These are phyloP conservation scores for Xiphias gladius DNA, from an alignment of 2,113 vertebrate genomes.

Conservation along the genomic window DNA sequence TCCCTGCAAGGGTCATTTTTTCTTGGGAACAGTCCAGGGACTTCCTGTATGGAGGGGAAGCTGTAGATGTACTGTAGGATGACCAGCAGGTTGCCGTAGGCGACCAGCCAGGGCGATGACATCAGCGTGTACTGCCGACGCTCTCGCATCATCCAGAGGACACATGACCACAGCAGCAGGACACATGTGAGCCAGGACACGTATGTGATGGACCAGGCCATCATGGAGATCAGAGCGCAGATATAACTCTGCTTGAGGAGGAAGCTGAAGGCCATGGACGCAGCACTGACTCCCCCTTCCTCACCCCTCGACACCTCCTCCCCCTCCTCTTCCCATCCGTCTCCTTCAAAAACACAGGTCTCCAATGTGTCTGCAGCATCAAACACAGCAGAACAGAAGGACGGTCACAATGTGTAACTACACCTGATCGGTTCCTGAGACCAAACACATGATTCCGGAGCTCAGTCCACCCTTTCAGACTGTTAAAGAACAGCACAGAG, in stretches of 20 bases:
- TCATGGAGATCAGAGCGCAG: constrained; percentile 86
- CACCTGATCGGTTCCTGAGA: background rate
- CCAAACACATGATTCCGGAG: too few relatives aligned
- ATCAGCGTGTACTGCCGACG: constrained; percentile 93
- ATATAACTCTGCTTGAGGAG: constrained; percentile 98
- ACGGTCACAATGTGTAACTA: background rate
- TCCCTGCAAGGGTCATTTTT: constrained; percentile 87
- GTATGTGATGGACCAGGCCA: constrained; percentile 96
- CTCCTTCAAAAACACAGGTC: constrained; percentile 64
- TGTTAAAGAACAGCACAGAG: too few relatives aligned
- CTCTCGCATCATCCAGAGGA: constrained; percentile 95
- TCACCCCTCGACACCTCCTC: constrained; percentile 48
- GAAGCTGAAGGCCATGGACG: constrained; percentile 90
- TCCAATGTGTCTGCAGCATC: constrained; percentile 73
- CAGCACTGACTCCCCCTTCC: constrained; percentile 65
- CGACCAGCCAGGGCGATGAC: constrained; percentile 94
- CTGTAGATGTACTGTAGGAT: constrained; percentile 95
- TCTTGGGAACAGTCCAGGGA: constrained; percentile 89
- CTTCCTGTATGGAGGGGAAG: constrained; percentile 86
- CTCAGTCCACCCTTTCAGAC: too few relatives aligned
- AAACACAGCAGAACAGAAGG: background rate
- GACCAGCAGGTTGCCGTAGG: constrained; percentile 92
- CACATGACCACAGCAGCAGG: constrained; percentile 95
- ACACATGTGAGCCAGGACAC: constrained; percentile 97
- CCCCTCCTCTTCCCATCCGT: constrained; percentile 75